Evolutionary conservation across 2,113 vertebrate genomes (phyloP).

Genomic region (Nothobranchius kuhntae): DNA sequence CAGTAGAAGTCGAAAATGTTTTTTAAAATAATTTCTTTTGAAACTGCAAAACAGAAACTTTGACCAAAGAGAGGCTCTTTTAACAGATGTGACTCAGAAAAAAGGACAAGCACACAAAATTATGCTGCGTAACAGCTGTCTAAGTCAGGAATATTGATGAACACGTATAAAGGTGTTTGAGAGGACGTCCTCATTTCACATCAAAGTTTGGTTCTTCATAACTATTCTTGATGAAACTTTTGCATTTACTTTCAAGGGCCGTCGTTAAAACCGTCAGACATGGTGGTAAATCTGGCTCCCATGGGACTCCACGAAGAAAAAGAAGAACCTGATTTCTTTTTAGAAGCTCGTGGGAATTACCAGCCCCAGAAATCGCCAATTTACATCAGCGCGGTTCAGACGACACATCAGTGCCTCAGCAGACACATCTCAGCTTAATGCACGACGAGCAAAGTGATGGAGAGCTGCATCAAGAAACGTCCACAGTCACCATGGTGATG

Average conservation of each 20-base stretch:
- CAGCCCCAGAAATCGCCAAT: constrained; percentile 8
- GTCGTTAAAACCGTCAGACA: neutral
- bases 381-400: too few species aligned
- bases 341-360: constrained; percentile 5
- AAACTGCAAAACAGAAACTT: too few species aligned
- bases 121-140: too few species aligned
- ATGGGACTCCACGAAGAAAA: neutral
- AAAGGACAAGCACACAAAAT: too few species aligned
- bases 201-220: too few species aligned
- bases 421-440: neutral
- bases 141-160: too few species aligned
- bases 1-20: too few species aligned
- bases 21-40: too few species aligned
- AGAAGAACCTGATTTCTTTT: neutral
- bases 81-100: too few species aligned
- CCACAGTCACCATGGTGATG: neutral
- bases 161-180: too few species aligned
- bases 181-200: too few species aligned
- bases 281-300: neutral
- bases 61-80: too few species aligned
- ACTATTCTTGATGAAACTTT: neutral
- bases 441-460: neutral
- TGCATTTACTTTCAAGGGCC: neutral
- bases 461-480: neutral
- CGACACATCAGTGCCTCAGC: neutral